These are phyloP conservation scores for Platycheirus albimanus DNA, from an alignment of 2,888 invertebrate genomes.

Conservation along the genomic window DNA sequence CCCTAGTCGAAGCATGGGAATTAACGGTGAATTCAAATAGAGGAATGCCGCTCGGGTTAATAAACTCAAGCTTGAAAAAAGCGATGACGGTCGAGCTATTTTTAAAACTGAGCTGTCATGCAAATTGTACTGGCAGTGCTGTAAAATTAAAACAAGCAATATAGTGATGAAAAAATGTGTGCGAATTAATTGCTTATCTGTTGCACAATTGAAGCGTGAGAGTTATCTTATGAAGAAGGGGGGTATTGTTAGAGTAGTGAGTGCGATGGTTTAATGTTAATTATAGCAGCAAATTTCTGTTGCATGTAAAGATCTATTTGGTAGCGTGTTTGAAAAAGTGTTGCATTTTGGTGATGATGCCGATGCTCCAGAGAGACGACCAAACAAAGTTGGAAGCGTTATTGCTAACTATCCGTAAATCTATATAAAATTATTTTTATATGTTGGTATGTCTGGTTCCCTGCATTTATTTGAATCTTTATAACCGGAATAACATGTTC, in stretches of 20 bases:
- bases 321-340: neutral
- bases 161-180: constrained; percentile 55
- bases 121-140: constrained; percentile 54
- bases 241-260: constrained; percentile 15
- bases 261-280: constrained; percentile 14
- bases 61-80: constrained; percentile 64
- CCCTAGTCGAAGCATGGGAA: constrained; percentile 62
- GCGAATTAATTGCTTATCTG: constrained; percentile 73
- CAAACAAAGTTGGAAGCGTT: too few relatives aligned
- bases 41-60: constrained; percentile 65
- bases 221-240: constrained; percentile 9
- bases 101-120: constrained; percentile 70
- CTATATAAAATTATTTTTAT: too few relatives aligned
- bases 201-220: constrained; percentile 65
- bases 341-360: too few relatives aligned
- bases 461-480: too few relatives aligned
- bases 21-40: constrained; percentile 56
- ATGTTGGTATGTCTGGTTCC: too few relatives aligned
- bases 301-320: neutral
- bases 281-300: constrained; percentile 11
- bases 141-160: constrained; percentile 51
- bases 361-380: too few relatives aligned
- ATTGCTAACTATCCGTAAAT: too few relatives aligned
- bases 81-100: constrained; percentile 61
- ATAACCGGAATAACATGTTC: too few relatives aligned